phyloP scores from a whole-genome alignment of 2,113 vertebrate species.

The Aptenodytes forsteri region DNA sequence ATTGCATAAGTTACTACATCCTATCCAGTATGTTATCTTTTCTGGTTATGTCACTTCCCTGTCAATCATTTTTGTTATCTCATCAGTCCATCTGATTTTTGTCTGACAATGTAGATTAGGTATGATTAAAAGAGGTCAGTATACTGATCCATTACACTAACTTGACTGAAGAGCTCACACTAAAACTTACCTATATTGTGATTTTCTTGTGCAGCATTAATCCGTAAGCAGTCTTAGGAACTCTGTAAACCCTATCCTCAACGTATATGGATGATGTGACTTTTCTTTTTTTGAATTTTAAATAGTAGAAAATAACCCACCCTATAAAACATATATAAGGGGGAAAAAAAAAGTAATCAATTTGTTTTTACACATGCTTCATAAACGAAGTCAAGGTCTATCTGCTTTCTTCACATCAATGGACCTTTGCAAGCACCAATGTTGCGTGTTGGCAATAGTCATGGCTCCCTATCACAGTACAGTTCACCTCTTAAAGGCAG shows the following conservation, averaged over 20 bases:
- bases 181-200: not conserved
- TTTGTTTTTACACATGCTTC: not conserved
- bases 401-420: not conserved
- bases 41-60: not conserved
- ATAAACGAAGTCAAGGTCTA: not conserved
- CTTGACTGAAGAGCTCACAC: not conserved
- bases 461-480: not conserved
- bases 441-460: not conserved
- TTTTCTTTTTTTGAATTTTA: not conserved
- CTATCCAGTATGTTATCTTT: not conserved
- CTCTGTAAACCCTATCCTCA: not conserved
- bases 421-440: not conserved
- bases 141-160: not conserved
- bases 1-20: not conserved
- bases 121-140: not conserved
- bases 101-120: not conserved
- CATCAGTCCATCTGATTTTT: not conserved
- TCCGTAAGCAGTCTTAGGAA: not conserved
- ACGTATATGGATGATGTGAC: not conserved
- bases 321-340: not conserved
- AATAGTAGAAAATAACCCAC: not conserved
- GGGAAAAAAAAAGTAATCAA: not conserved
- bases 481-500: not conserved
- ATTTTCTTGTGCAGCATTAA: not conserved
- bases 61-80: not conserved